These are phyloP conservation scores for Clistopyga incitator DNA, from an alignment of 2,888 invertebrate species.

Conservation along the genomic window DNA sequence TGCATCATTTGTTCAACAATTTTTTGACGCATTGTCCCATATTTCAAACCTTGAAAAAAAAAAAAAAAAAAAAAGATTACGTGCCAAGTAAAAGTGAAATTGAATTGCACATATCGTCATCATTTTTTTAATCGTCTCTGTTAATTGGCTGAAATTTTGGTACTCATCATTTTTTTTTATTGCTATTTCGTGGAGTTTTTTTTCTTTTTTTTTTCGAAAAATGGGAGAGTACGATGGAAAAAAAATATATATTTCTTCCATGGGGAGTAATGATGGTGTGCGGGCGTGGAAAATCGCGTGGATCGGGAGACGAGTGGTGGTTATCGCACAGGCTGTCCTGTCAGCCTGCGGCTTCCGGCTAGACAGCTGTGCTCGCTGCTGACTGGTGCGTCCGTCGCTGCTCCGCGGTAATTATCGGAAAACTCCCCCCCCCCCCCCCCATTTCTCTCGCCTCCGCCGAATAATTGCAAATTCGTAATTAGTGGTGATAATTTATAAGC, in stretches of 20 bases:
- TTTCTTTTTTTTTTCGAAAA: neutral
- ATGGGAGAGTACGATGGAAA: too few species aligned
- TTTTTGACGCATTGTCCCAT: too few species aligned
- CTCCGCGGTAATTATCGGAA: slow-evolving; percentile 69
- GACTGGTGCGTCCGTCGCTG: slow-evolving; percentile 52
- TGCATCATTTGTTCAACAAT: too few species aligned
- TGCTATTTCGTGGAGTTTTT: neutral
- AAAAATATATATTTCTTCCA: neutral
- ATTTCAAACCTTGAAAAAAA: too few species aligned
- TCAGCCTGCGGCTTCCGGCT: slow-evolving; percentile 61
- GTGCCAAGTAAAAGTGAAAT: too few species aligned
- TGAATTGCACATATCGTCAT: too few species aligned
- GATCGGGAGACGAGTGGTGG: slow-evolving; percentile 22
- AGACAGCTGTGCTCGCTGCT: slow-evolving; percentile 62
- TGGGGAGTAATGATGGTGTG: slow-evolving; percentile 44
- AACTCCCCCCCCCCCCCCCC: slow-evolving; percentile 60
- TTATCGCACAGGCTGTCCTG: slow-evolving; percentile 54
- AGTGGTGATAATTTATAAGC: slow-evolving; percentile 67
- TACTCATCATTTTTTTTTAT: neutral
- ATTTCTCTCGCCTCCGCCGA: slow-evolving; percentile 45
- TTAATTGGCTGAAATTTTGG: neutral
- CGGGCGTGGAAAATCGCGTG: slow-evolving; percentile 2
- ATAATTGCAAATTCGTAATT: slow-evolving; percentile 70
- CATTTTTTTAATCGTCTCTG: too few species aligned
- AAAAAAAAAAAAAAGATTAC: too few species aligned